Evolutionary conservation across 2,797 vertebrate genomes (phyloP).

Genomic region (Thunnus albacares): DNA sequence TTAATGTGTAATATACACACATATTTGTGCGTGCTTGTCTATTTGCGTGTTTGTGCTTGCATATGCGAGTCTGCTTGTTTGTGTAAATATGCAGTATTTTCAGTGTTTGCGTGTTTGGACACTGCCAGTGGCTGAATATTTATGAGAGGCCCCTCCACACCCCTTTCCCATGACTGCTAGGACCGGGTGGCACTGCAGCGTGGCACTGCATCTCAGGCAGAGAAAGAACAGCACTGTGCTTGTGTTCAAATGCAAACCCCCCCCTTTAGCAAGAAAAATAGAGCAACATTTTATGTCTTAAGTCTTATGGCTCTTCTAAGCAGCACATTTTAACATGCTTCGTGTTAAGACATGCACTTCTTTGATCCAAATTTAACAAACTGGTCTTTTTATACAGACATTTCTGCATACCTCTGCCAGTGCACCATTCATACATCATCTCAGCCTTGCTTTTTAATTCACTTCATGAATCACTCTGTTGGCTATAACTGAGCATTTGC

Average conservation of each 20-base stretch:
- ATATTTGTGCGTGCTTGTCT: slow-evolving; percentile 26
- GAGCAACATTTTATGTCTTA: slow-evolving; percentile 6
- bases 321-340: slow-evolving; percentile 17
- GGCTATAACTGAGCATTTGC: slow-evolving; percentile 33
- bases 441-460: slow-evolving; percentile 13
- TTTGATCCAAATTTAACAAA: slow-evolving; percentile 30
- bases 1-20: slow-evolving; percentile 33
- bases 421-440: slow-evolving; percentile 4
- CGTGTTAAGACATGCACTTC: slow-evolving; percentile 13
- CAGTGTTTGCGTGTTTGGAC: slow-evolving; percentile 44
- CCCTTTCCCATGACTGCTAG: slow-evolving; percentile 74
- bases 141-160: slow-evolving; percentile 79
- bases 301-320: slow-evolving; percentile 8
- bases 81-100: slow-evolving; percentile 45
- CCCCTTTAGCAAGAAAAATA: slow-evolving; percentile 25
- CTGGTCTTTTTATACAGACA: not conserved
- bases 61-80: slow-evolving; percentile 35
- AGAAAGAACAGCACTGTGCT: slow-evolving; percentile 67
- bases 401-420: not conserved
- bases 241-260: slow-evolving; percentile 53
- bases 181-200: slow-evolving; percentile 76
- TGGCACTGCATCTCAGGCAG: slow-evolving; percentile 64
- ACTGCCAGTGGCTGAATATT: slow-evolving; percentile 76
- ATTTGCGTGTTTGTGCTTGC: slow-evolving; percentile 30
- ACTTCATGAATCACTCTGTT: slow-evolving; percentile 39